Conservation (phyloP, 2,888 invertebrate species). For the Cephus runcator region DNA sequence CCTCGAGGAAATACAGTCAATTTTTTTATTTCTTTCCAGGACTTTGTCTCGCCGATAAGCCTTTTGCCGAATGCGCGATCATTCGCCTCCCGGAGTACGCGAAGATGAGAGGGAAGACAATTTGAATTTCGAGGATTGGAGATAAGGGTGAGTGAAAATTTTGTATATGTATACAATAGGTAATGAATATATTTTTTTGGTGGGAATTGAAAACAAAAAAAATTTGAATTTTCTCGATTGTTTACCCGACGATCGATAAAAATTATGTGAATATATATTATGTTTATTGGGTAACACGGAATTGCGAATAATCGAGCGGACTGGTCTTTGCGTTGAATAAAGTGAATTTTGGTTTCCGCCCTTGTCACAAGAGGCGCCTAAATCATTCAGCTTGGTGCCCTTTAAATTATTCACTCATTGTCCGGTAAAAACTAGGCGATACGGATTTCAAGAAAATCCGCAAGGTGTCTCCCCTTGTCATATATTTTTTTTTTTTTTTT, state of each 20-base stretch:
- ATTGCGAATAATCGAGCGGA: not conserved
- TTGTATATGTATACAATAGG: no score
- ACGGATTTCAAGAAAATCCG: constrained; percentile 41
- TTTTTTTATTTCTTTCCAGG: constrained; percentile 11
- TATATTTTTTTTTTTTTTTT: constrained; percentile 4
- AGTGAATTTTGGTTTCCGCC: accelerated
- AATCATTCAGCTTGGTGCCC: constrained; percentile 58
- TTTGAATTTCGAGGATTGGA: not conserved
- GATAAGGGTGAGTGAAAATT: not conserved
- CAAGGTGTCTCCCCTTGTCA: constrained; percentile 22
- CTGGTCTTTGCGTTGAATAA: not conserved
- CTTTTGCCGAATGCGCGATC: not conserved
- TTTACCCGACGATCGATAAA: no score
- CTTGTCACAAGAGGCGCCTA: not conserved
- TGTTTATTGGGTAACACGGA: not conserved
- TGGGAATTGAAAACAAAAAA: not conserved
- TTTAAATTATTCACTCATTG: constrained; percentile 46
- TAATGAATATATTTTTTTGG: not conserved
- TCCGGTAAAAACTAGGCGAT: constrained; percentile 52
- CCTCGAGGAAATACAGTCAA: constrained; percentile 12
- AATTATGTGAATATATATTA: not conserved
- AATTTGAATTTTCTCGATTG: no score
- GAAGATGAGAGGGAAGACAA: not conserved
- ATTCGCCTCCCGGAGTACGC: not conserved
- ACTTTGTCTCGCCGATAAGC: not conserved